Evolutionary conservation across 2,888 invertebrate species (phyloP).

Genomic region (Caenorhabditis doughertyi): DNA sequence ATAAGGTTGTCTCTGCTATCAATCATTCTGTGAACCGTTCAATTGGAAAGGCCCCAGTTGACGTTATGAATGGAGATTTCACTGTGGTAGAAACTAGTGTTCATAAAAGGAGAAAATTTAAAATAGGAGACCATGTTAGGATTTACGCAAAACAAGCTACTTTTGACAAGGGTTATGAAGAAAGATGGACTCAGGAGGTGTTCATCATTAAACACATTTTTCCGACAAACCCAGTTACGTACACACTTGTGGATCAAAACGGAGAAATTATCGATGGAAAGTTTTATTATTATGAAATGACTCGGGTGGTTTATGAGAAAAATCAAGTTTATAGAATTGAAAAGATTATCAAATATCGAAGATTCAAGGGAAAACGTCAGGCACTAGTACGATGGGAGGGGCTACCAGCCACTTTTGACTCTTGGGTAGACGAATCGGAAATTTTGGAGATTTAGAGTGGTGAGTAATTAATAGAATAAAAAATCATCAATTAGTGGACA

Average conservation of each 20-base stretch:
- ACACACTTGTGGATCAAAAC: not conserved
- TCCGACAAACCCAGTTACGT: not conserved
- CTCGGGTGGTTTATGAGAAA: not conserved
- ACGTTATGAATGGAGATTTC: no score
- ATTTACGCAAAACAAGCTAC: slow-evolving; percentile 9
- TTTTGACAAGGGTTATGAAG: no score
- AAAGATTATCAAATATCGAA: not conserved
- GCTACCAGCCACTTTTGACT: not conserved
- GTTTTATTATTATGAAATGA: slow-evolving; percentile 26
- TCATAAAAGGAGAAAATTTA: not conserved
- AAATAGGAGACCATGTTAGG: slow-evolving; percentile 19
- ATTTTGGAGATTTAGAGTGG: not conserved
- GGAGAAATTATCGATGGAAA: slow-evolving; percentile 6
- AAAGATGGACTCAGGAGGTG: slow-evolving; percentile 18
- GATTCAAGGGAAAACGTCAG: not conserved
- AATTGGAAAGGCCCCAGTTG: not conserved
- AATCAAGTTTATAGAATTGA: slow-evolving; percentile 9
- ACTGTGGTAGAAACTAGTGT: no score
- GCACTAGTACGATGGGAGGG: slow-evolving; percentile 20
- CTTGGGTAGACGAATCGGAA: slow-evolving; percentile 1
- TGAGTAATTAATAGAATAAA: no score
- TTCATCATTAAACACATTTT: not conserved
- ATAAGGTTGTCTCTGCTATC: not conserved
- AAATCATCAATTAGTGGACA: not conserved
- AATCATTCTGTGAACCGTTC: slow-evolving; percentile 11